These are phyloP conservation scores for Cynopterus sphinx DNA, from an alignment of 2,797 vertebrate genomes.

Conservation along the genomic window DNA sequence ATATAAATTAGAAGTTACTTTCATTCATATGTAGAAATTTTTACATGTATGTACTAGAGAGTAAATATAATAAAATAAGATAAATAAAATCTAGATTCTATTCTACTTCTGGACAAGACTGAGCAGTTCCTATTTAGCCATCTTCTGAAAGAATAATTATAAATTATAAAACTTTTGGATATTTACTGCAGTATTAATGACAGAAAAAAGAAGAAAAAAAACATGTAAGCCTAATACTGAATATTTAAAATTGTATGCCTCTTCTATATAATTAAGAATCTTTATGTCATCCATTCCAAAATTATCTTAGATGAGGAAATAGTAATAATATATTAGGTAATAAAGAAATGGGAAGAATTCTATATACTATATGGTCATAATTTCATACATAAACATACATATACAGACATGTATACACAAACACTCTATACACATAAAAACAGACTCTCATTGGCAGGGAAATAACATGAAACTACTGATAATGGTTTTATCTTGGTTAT, in stretches of 20 bases:
- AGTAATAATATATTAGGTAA: not conserved
- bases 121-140: not conserved
- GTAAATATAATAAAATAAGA: not conserved
- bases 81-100: not conserved
- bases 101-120: not conserved
- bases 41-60: not conserved
- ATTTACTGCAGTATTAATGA: not conserved
- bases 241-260: not conserved
- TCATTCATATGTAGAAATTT: not conserved
- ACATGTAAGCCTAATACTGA: not conserved
- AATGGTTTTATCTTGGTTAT: not conserved
- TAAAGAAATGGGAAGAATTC: not conserved
- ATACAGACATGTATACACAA: not conserved
- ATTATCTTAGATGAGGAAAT: not conserved
- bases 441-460: not conserved
- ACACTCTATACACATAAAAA: not conserved
- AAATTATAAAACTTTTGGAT: not conserved
- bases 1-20: slow-evolving; percentile 58
- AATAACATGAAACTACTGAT: not conserved
- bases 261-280: not conserved
- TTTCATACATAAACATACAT: not conserved
- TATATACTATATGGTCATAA: not conserved
- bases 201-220: not conserved
- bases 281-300: not conserved
- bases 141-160: not conserved